These are phyloP conservation scores for Brachyhypopomus gauderio DNA, from an alignment of 2,113 vertebrate genomes.

Conservation along the genomic window DNA sequence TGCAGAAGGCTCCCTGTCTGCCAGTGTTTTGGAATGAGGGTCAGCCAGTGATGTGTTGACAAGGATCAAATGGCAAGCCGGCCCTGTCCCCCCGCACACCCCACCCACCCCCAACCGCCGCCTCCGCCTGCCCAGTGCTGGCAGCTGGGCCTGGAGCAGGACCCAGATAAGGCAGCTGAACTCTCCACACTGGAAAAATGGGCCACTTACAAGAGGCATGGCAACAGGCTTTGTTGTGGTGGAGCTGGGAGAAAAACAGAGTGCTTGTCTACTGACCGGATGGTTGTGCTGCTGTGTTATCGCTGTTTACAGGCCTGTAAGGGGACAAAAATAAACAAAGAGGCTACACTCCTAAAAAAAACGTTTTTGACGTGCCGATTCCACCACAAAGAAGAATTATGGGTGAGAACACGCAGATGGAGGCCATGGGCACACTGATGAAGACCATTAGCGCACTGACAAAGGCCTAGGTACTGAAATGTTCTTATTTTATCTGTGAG, in stretches of 20 bases:
- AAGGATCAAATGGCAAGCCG: constrained; percentile 76
- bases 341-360: too few relatives aligned
- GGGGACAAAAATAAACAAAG: background rate
- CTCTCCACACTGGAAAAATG: constrained; percentile 45
- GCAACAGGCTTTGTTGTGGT: constrained; percentile 44
- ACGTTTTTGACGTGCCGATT: too few relatives aligned
- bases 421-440: too few relatives aligned
- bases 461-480: too few relatives aligned
- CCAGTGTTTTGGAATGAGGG: constrained; percentile 71
- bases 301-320: background rate
- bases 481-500: too few relatives aligned
- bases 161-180: constrained; percentile 67
- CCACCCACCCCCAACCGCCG: background rate
- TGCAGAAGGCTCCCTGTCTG: constrained; percentile 63
- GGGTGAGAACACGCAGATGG: too few relatives aligned
- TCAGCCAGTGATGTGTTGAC: constrained; percentile 70
- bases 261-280: constrained; percentile 1
- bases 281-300: background rate
- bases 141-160: constrained; percentile 82
- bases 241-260: background rate
- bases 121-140: constrained; percentile 57
- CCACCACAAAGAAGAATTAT: too few relatives aligned
- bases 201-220: constrained; percentile 45
- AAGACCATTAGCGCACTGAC: too few relatives aligned
- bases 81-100: constrained; percentile 45